phyloP scores from a whole-genome alignment of 1,140 invertebrate genomes.

The Thalassaphorura encarpata region DNA sequence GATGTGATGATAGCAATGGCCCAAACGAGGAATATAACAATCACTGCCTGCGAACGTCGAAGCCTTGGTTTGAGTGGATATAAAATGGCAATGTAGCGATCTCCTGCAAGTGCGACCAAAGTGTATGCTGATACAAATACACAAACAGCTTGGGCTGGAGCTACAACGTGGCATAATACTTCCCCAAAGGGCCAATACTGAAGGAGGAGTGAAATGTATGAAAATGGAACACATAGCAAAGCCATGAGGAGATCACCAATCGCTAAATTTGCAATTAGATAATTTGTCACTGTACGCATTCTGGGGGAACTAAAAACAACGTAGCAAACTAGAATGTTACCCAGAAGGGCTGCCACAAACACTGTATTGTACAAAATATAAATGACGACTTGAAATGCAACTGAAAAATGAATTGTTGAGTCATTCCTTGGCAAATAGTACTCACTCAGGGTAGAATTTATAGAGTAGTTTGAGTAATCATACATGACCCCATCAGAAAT shows the following conservation, averaged over 20 bases:
- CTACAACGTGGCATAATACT: conserved; percentile 60
- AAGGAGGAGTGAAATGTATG: conserved; percentile 62
- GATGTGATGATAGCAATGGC: neutral
- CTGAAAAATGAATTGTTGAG: conserved; percentile 11
- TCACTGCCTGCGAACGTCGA: neutral
- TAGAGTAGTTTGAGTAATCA: too few species aligned
- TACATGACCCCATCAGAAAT: too few species aligned
- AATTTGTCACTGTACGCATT: conserved; percentile 79
- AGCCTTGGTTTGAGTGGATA: conserved; percentile 64
- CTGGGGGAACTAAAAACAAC: conserved; percentile 62
- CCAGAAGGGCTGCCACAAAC: conserved; percentile 60
- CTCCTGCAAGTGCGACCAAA: conserved; percentile 70
- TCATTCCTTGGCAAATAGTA: too few species aligned
- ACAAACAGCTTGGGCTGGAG: conserved; percentile 48
- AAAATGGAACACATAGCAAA: conserved; percentile 74
- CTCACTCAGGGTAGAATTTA: too few species aligned
- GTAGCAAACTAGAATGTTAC: conserved; percentile 72
- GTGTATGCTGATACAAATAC: conserved; percentile 54
- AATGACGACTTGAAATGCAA: conserved; percentile 49
- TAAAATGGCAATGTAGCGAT: conserved; percentile 78
- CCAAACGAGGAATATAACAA: neutral
- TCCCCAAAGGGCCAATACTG: conserved; percentile 75
- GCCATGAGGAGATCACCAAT: conserved; percentile 76
- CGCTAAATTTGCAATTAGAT: conserved; percentile 65
- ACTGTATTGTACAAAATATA: conserved; percentile 63